Conservation (phyloP, 2,797 vertebrate genomes). For the Gobionotothen gibberifrons region DNA sequence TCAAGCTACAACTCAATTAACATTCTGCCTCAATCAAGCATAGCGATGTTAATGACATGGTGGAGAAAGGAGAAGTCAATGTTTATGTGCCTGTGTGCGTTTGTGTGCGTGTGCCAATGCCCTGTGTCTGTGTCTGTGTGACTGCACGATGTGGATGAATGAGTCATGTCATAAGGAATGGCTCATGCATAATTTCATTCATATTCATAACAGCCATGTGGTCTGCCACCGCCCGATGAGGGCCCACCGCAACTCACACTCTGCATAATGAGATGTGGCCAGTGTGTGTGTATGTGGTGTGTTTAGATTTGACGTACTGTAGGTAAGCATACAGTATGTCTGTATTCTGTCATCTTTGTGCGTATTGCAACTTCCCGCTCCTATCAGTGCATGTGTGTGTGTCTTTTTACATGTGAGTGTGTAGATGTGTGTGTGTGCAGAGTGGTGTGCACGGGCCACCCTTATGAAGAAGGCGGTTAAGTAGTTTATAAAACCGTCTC, state of each 20-base stretch:
- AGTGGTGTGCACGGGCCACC: constrained; percentile 16
- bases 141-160: constrained; percentile 73
- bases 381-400: constrained; percentile 4
- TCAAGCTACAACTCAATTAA: constrained; percentile 67
- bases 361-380: constrained; percentile 11
- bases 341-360: constrained; percentile 45
- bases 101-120: constrained; percentile 18
- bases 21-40: constrained; percentile 71
- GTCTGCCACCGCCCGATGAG: constrained; percentile 70
- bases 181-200: constrained; percentile 83
- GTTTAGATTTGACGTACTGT: constrained; percentile 25
- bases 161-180: constrained; percentile 79
- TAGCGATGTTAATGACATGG: constrained; percentile 56
- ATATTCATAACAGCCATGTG: constrained; percentile 84
- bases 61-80: constrained; percentile 47
- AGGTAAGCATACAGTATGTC: constrained; percentile 48
- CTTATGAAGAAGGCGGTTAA: constrained; percentile 59
- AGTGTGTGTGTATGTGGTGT: constrained; percentile 30
- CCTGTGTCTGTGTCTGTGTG: constrained; percentile 24
- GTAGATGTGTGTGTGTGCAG: constrained; percentile 24
- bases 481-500: constrained; percentile 68
- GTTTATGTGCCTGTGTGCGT: constrained; percentile 39
- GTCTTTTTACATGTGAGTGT: not conserved
- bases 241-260: constrained; percentile 75
- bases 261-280: constrained; percentile 76